Base-by-base conservation (phyloP, 2,888 invertebrate species). In the Cephalotes varians region DNA sequence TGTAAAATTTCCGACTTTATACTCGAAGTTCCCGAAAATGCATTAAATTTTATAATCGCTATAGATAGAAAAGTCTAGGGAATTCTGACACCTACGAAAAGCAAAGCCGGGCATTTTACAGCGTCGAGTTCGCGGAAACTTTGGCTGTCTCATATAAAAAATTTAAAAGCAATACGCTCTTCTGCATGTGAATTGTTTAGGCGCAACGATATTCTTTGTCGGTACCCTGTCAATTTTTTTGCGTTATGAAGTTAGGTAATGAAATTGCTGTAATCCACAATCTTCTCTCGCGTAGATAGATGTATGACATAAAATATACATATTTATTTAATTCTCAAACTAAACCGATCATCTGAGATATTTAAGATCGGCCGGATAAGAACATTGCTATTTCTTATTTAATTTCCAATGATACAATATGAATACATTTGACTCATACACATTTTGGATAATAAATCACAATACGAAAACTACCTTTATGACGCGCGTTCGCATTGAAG, bases 91-190 rank as follows among this genome's bases (percentile, higher is more conserved):
- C 56, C 40, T 31, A 37, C 37, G 60, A 25, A 56, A 76, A 80
- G 56, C 81, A 81, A 86, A 86, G 58, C 21, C 67, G 37, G 49
- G 73, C 73, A 86, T 76, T 82, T 88, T 86, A 80, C 60, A 71
- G 64, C 58, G 73, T 31, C 31, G 76, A 83, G 31, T 67, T 72
- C 15, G 34, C 58, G n/a, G 18, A 51, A 88, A 84, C 73, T 87
- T 79, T 25, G 31, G 18, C 21, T 25, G 72, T 67, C 62, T 86
- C 84, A 67, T 37, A 76, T 82, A 82, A 73, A 25, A 37, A 31
- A 51, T 73, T 85, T 73, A 65, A 81, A 77, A 71, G 47, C 54
- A 34, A 28, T 69, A 34, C 64, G n/a, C 21, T 62, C 37, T 37
- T 37, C n/a, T 25, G 3, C 67, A 44, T n/a, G 56, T 58, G 77